Conservation (phyloP, 2,888 invertebrate genomes). For the Timema cristinae region DNA sequence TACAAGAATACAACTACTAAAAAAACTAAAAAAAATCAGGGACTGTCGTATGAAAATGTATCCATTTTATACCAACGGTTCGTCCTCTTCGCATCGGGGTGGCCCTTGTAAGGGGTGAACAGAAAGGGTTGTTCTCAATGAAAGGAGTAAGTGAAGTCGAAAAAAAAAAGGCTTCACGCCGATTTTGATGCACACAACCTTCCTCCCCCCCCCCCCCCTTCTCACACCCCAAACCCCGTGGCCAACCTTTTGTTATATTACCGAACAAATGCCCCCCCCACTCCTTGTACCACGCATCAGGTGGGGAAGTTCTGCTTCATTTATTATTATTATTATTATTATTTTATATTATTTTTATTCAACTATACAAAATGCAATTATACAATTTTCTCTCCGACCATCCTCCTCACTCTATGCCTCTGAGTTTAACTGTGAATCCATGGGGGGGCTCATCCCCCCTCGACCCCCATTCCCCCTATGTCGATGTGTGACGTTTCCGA, state of each 20-base stretch:
- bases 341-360: too few species aligned
- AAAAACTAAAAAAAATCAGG: too few species aligned
- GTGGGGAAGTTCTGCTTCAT: not conserved
- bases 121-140: conserved; percentile 7
- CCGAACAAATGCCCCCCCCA: conserved; percentile 21
- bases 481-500: conserved; percentile 5
- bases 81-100: not conserved
- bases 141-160: conserved; percentile 26
- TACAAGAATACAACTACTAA: too few species aligned
- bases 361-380: conserved; percentile 6
- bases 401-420: not conserved
- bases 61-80: conserved; percentile 6
- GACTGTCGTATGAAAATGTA: conserved; percentile 11
- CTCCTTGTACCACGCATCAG: not conserved
- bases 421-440: not conserved
- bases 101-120: not conserved
- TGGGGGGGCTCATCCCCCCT: not conserved
- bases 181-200: conserved; percentile 11
- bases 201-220: not conserved
- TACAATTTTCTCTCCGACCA: not conserved
- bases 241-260: not conserved
- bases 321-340: too few species aligned
- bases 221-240: not conserved
- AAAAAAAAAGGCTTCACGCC: conserved; percentile 24
- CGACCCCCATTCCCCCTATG: conserved; percentile 2